Percentiles rank a stretch among this genome's conserved stretches.
Evolutionary conservation across 2,888 invertebrate genomes (phyloP).

Genomic region (Linnaemya tessellans): DNA sequence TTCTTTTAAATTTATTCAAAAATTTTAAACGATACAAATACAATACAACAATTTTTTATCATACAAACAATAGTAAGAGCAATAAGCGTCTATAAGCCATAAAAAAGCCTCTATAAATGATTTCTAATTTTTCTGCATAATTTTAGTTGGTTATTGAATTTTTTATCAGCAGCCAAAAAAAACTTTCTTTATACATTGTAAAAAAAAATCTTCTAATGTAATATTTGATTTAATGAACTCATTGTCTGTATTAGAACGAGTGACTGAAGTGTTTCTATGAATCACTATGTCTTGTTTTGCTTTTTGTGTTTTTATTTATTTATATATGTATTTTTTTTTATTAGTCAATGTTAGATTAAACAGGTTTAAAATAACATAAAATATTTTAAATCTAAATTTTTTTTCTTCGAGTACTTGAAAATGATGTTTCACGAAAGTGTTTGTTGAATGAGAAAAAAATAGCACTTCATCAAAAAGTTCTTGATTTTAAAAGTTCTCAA

Average conservation of each 20-base stretch:
- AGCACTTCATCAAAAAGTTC: neutral
- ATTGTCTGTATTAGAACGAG: slow-evolving; percentile 40
- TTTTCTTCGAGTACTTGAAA: slow-evolving; percentile 31
- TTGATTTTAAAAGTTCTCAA: neutral
- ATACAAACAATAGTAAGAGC: slow-evolving; percentile 51
- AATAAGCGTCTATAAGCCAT: slow-evolving; percentile 9
- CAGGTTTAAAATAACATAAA: slow-evolving; percentile 46
- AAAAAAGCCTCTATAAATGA: slow-evolving; percentile 33
- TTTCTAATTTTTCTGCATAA: slow-evolving; percentile 45
- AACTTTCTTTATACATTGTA: slow-evolving; percentile 49
- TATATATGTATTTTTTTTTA: slow-evolving; percentile 13
- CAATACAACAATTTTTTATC: slow-evolving; percentile 42
- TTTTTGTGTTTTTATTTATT: slow-evolving; percentile 7
- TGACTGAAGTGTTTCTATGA: slow-evolving; percentile 48
- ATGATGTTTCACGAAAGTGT: slow-evolving; percentile 28
- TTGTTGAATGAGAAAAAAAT: slow-evolving; percentile 13
- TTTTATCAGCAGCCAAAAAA: slow-evolving; percentile 7
- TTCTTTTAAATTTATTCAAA: slow-evolving; percentile 28
- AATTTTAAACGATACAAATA: slow-evolving; percentile 28
- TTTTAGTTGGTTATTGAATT: slow-evolving; percentile 3
- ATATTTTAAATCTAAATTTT: neutral
- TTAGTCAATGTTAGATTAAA: slow-evolving; percentile 33
- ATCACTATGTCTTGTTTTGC: slow-evolving; percentile 42
- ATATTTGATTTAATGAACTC: slow-evolving; percentile 55
- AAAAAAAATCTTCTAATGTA: slow-evolving; percentile 26